Percentiles rank a stretch among this genome's conserved stretches.
Evolutionary conservation across 2,888 invertebrate genomes (phyloP).

Genomic region (Ceramica pisi): DNA sequence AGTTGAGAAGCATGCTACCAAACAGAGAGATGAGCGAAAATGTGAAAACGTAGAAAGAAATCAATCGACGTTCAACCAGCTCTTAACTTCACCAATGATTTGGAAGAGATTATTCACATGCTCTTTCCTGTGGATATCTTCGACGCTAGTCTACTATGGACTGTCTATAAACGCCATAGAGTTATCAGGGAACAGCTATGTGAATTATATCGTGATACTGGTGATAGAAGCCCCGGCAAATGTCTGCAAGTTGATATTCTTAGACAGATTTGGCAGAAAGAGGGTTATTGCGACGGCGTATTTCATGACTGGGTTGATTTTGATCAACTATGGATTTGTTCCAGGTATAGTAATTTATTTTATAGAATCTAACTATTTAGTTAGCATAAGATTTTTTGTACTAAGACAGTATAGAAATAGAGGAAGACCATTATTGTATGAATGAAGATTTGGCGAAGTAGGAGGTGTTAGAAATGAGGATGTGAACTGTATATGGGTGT

Average conservation of each 20-base stretch:
- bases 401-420: no score
- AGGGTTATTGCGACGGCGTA: constrained; percentile 92
- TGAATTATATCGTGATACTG: constrained; percentile 93
- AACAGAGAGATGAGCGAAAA: constrained; percentile 84
- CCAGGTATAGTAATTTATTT: constrained; percentile 83
- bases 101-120: constrained; percentile 92
- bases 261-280: constrained; percentile 93
- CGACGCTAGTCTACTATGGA: constrained; percentile 95
- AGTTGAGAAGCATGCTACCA: constrained; percentile 85
- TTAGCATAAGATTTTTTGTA: no score
- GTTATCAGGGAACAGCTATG: constrained; percentile 94
- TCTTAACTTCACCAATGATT: constrained; percentile 88
- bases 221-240: constrained; percentile 95
- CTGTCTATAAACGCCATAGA: constrained; percentile 94
- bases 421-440: no score
- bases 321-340: constrained; percentile 92
- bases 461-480: not conserved
- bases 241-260: constrained; percentile 91
- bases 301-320: constrained; percentile 92
- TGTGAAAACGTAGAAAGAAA: constrained; percentile 79
- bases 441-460: not conserved
- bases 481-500: not conserved
- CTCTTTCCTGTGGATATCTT: constrained; percentile 94
- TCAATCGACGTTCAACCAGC: constrained; percentile 83
- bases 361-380: no score